Conservation (phyloP, 2,797 vertebrate genomes). For the Anguilla anguilla region DNA sequence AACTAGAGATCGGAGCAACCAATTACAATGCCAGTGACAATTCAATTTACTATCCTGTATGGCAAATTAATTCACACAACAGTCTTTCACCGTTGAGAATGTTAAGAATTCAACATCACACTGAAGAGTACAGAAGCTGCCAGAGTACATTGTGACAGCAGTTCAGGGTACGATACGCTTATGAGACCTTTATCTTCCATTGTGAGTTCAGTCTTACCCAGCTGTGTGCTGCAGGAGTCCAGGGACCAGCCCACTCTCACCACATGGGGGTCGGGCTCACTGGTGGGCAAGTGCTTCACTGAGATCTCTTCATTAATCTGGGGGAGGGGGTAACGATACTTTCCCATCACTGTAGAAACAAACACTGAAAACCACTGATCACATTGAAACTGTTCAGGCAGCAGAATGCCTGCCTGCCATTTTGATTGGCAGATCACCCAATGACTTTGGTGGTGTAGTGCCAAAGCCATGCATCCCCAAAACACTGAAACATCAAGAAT, state of each 20-base stretch:
- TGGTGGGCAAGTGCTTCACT: slow-evolving; percentile 87
- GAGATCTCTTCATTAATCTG: slow-evolving; percentile 93
- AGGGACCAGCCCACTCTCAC: slow-evolving; percentile 94
- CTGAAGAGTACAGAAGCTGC: no score
- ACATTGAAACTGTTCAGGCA: not conserved
- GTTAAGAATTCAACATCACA: no score
- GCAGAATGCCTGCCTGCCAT: not conserved
- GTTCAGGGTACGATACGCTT: not conserved
- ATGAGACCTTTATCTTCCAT: not conserved
- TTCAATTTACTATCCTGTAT: no score
- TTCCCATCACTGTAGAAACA: not conserved
- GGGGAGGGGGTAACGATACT: not conserved
- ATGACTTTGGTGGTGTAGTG: not conserved
- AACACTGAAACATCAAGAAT: not conserved
- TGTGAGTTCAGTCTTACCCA: slow-evolving; percentile 73
- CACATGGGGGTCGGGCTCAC: slow-evolving; percentile 90
- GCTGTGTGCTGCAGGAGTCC: slow-evolving; percentile 88
- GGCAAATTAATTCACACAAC: no score
- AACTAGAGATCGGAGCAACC: no score
- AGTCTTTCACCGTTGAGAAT: no score
- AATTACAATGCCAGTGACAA: no score
- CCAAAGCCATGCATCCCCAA: not conserved
- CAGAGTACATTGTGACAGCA: no score
- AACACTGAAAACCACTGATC: not conserved
- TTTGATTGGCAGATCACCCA: not conserved